Conservation (phyloP, 2,113 vertebrate genomes). For the Nycticryphes semicollaris region DNA sequence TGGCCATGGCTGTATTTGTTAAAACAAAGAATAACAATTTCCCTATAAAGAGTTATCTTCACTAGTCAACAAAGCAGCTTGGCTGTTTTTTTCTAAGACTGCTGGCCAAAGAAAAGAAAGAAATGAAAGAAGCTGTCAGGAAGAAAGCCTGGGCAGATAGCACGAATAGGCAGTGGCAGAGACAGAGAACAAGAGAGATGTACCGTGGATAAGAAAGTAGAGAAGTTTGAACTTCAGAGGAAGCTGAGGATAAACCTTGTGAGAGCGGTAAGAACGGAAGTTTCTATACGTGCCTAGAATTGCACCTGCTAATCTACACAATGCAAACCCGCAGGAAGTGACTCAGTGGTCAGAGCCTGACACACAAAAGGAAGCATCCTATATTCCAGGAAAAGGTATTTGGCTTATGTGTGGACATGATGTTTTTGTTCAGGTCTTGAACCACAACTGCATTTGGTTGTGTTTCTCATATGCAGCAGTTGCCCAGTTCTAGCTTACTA, state of each 20-base stretch:
- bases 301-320: constrained; percentile 73
- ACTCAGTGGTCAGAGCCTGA: constrained; percentile 65
- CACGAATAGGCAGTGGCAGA: background rate
- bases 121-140: background rate
- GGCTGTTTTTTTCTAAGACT: background rate
- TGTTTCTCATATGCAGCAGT: background rate
- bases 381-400: constrained; percentile 56
- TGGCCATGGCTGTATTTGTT: background rate
- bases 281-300: constrained; percentile 51
- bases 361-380: constrained; percentile 68
- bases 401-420: constrained; percentile 7
- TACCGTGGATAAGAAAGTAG: background rate
- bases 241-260: background rate
- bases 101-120: background rate
- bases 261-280: constrained; percentile 46
- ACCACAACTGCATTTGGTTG: background rate
- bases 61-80: background rate
- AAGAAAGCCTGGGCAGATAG: background rate
- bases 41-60: background rate
- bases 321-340: constrained; percentile 68
- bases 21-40: background rate
- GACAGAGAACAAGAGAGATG: background rate
- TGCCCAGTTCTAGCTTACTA: background rate
- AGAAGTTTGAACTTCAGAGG: background rate
- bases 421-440: constrained; percentile 32